Percentiles rank a stretch among this genome's conserved stretches.
Evolutionary conservation across 2,888 invertebrate genomes (phyloP).

Genomic region (Dynastes hyllus): DNA sequence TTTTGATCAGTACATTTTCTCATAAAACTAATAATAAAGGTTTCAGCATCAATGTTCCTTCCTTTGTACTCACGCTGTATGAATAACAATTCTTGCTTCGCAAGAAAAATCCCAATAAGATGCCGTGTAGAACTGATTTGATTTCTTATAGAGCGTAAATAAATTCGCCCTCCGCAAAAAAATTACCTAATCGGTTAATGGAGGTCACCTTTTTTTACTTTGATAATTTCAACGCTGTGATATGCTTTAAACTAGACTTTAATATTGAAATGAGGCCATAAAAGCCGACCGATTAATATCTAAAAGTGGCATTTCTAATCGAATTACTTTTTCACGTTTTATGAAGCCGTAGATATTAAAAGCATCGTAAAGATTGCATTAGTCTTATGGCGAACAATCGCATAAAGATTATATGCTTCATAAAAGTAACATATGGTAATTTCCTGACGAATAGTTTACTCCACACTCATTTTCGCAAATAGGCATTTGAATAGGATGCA

Average conservation of each 20-base stretch:
- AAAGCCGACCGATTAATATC: slow-evolving; percentile 30
- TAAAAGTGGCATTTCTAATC: slow-evolving; percentile 32
- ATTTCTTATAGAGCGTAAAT: slow-evolving; percentile 2
- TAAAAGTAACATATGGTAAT: slow-evolving; percentile 33
- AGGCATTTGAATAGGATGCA: not conserved
- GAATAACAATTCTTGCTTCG: not conserved
- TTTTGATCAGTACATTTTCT: too few species aligned
- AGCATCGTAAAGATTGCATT: slow-evolving; percentile 39
- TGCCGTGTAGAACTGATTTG: not conserved
- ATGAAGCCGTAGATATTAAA: slow-evolving; percentile 13
- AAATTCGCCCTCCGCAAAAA: not conserved
- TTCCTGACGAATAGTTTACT: slow-evolving; percentile 18
- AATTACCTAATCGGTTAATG: slow-evolving; percentile 15
- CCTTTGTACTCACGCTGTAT: too few species aligned
- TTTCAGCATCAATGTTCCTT: too few species aligned
- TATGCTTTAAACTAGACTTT: not conserved
- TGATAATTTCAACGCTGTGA: not conserved
- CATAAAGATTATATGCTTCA: slow-evolving; percentile 38
- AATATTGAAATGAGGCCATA: slow-evolving; percentile 17
- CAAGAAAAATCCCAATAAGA: not conserved
- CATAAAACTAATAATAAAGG: too few species aligned
- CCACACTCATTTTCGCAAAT: slow-evolving; percentile 22
- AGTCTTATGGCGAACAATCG: slow-evolving; percentile 7
- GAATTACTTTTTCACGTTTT: slow-evolving; percentile 17
- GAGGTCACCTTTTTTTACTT: not conserved